Base-by-base conservation (phyloP, 2,888 invertebrate genomes). In the Meta bourneti region DNA sequence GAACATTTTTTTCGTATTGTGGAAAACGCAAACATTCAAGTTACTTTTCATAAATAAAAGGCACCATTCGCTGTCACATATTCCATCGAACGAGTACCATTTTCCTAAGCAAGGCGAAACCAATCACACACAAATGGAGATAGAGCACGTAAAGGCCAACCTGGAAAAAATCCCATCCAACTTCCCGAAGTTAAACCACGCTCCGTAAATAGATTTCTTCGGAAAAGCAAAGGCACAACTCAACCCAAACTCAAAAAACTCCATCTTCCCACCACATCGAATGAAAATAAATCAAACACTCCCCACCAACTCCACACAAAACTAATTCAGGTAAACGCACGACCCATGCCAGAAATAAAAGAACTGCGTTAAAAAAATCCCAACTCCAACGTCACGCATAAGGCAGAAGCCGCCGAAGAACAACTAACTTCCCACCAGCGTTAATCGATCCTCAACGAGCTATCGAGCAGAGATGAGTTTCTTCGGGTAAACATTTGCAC, bases 401-500 rank as follows among this genome's bases (percentile, higher is more conserved):
- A 61, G 61, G 61, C 11, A 61, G 16, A 16, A 9, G 61, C 61
- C 6, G 61, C 13, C 61, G 61, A 61, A 74, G 74, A 84, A 54
- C 34, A 84, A 61, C 75, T 84, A 48, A 34, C 20, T 52, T 69
- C 74, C 75, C 20, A 34, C 34, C 4, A 34, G 34, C 34, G 54
- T 75, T 86, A 86, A 79, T 78, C 86, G 86, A 86, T 86, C 70
- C 20, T 70, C 70, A 71, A 79, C 70, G 79, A 86, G 85, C 48
- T 71, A 61, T 69, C 69, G 9, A 49, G 13, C 54, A 61, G 48
- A 85, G 79, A 86, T 86, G 79, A 79, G 79, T 79, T 86, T 79
- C 86, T 61, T 13, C 54, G 69, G 16, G 86, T 79, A 78, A 86
- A 86, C 72, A 86, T 86, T 86, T 86, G 71, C 86, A 86, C 16